Evolutionary conservation across 2,888 invertebrate genomes (phyloP), one percentile per base, ranked within the genome.

Genomic region (Lepidochitona cinerea): DNA sequence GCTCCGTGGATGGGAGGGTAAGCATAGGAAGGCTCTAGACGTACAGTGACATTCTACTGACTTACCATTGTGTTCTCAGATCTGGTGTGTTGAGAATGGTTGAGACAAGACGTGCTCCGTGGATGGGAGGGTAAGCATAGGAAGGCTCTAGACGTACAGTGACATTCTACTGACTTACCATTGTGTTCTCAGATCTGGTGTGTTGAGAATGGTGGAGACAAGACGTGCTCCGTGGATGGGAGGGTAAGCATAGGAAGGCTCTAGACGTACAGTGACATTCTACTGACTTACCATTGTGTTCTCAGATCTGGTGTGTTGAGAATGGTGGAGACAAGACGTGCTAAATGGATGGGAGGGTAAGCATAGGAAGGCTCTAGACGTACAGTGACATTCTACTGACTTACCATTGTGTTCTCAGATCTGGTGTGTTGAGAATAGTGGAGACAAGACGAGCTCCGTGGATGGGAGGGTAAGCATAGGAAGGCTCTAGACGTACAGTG

Each of bases 1-100:
- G 97, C 95, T 36, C 99, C 99, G 91, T 96, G 94, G 83, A 98
- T 93, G 0, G 99, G n/a, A n/a, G n/a, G n/a, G n/a, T n/a, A n/a
- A 41, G 41, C 41, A 41, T 18, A 41, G 41, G 18, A 41, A 41
- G 18, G 41, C 41, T 18, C 41, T 41, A 18, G 9, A 41, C 18
- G 41, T 41, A 9, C 41, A 59, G n/a, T n/a, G n/a, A n/a, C n/a
- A n/a, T n/a, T n/a, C n/a, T n/a, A n/a, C n/a, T 9, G 2, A 87
- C 92, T 89, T 84, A 94, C 98, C 99, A 93, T 80, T 90, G 84
- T 33, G 82, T 75, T 68, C 88, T 85, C 53, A 99, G 92, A 6
- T 93, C 92, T 0, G 93, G 91, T 87, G 94, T 94, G 74, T 93
- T 93, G 29, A 99, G 93, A 84, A 99, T 96, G 91, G 95, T 95